These are phyloP conservation scores for Ceyx margarethae DNA, from an alignment of 2,113 vertebrate genomes.

Conservation along the genomic window DNA sequence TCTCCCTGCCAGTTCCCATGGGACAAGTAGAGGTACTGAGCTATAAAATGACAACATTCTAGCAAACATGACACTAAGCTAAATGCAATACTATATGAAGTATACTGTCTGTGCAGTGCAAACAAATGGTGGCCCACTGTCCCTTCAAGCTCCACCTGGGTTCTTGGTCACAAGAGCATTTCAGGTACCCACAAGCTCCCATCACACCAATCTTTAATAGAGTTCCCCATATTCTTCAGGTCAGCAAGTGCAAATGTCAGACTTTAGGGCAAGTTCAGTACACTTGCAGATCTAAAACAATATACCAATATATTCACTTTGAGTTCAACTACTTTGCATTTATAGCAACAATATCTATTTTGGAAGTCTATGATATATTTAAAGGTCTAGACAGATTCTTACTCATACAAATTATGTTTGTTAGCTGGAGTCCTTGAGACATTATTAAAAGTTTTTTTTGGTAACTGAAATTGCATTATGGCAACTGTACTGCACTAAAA, in stretches of 20 bases:
- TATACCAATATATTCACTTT: background rate
- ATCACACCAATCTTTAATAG: rapidly evolving
- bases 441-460: background rate
- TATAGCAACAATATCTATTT: background rate
- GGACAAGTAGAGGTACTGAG: background rate
- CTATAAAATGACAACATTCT: background rate
- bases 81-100: background rate
- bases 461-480: background rate
- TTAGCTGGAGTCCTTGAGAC: background rate
- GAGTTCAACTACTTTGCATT: background rate
- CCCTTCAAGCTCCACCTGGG: background rate
- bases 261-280: background rate
- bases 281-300: background rate
- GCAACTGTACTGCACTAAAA: background rate
- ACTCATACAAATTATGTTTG: background rate
- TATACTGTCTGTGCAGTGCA: background rate
- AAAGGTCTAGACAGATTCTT: background rate
- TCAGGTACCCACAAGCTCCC: background rate
- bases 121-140: background rate
- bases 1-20: background rate
- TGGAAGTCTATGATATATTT: background rate
- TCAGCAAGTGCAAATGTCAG: background rate
- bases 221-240: background rate
- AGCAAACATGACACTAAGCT: background rate
- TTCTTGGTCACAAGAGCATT: background rate